phyloP scores from a whole-genome alignment of 2,113 vertebrate genomes.

The Nerophis lumbriciformis region DNA sequence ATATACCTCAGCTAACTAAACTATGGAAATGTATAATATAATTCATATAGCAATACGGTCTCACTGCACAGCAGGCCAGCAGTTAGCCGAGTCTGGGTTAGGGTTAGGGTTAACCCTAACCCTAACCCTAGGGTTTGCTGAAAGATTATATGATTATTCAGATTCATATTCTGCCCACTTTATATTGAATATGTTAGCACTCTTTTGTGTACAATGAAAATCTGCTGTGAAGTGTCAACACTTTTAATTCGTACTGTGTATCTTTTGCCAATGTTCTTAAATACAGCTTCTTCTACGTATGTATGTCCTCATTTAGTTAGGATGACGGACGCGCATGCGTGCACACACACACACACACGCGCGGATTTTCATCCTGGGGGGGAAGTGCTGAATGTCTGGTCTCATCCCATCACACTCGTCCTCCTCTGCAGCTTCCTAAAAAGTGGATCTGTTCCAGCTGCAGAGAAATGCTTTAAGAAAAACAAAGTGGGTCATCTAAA shows the following conservation, averaged over 20 bases:
- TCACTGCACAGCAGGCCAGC: no score
- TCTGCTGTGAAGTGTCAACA: neutral
- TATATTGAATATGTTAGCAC: no score
- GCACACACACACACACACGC: neutral
- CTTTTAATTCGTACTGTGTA: neutral
- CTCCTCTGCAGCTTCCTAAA: neutral
- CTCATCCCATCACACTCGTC: constrained; percentile 44
- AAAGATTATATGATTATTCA: no score
- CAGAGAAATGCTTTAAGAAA: constrained; percentile 2
- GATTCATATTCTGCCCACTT: no score
- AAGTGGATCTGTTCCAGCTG: constrained; percentile 5
- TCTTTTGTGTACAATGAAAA: neutral
- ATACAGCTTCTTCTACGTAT: neutral
- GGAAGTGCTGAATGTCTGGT: constrained; percentile 46
- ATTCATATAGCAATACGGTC: no score
- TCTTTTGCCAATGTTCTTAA: neutral
- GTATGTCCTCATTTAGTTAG: constrained; percentile 1
- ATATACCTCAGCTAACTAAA: no score
- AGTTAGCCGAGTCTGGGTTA: no score
- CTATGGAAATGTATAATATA: no score
- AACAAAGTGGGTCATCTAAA: neutral
- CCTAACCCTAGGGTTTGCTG: no score
- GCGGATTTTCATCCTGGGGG: constrained; percentile 35
- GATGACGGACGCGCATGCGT: neutral
- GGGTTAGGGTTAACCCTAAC: no score